Percentiles rank a stretch among this genome's conserved stretches.
phyloP scores from a whole-genome alignment of 2,888 invertebrate species.

The Agonopterix arenella region DNA sequence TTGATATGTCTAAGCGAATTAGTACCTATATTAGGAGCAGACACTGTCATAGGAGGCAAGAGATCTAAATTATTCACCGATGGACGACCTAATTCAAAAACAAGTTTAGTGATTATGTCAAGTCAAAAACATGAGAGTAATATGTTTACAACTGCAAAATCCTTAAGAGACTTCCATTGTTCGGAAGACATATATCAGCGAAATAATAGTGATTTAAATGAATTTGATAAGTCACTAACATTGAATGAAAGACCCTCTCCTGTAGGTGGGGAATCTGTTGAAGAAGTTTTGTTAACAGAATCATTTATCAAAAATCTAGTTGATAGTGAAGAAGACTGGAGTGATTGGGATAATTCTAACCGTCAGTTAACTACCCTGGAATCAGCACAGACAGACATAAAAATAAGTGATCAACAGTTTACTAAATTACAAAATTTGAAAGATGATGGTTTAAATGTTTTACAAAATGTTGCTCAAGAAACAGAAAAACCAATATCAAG shows the following conservation, averaged over 20 bases:
- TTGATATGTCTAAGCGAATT: conserved; percentile 88
- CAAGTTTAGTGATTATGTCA: conserved; percentile 18
- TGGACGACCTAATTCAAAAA: conserved; percentile 83
- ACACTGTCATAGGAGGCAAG: conserved; percentile 90
- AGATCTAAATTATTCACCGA: conserved; percentile 89
- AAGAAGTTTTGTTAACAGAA: conserved; percentile 41
- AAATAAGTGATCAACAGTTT: conserved; percentile 12
- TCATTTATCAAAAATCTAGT: conserved; percentile 52
- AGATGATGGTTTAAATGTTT: conserved; percentile 4
- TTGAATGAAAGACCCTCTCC: conserved; percentile 87
- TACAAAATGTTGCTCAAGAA: not conserved
- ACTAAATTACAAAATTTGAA: conserved; percentile 12
- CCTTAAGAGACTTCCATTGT: conserved; percentile 48
- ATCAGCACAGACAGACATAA: conserved; percentile 12
- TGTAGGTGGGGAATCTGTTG: conserved; percentile 87
- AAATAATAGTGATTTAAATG: conserved; percentile 9
- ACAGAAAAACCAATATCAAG: conserved; percentile 14
- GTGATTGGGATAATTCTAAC: conserved; percentile 85
- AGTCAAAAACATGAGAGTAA: conserved; percentile 20
- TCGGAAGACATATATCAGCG: conserved; percentile 44
- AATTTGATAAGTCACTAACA: conserved; percentile 51
- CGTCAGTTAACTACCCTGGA: conserved; percentile 28
- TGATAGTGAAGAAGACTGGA: conserved; percentile 86
- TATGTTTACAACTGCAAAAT: conserved; percentile 32
- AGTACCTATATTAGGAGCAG: conserved; percentile 89